Evolutionary conservation across 1,140 invertebrate genomes (phyloP), one percentile per base, ranked within the genome.

Genomic region (Carposina sasakii): DNA sequence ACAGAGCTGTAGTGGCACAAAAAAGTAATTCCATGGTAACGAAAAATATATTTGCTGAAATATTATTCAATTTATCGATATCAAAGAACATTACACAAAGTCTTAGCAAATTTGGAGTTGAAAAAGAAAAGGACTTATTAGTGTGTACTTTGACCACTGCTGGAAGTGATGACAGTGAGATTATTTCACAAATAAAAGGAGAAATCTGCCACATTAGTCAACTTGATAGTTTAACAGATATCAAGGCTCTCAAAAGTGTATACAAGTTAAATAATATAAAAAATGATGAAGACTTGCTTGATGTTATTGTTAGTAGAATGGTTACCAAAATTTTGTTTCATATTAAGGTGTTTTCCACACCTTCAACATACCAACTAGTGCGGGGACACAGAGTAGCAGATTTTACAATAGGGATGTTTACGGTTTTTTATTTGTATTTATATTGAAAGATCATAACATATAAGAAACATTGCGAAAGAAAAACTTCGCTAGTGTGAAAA

Each of bases 81-180:
- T 89, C 89, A 0, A 91, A 90, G 65, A 92, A 92, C 61, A 92
- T 92, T 49, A 85, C 87, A 1, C 86, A 89, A 56, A 90, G 91
- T 43, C 73, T 93, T 31, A 76, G 68, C 16, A 89, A 85, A 48
- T 92, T 92, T 81, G 90, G 91, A 10, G 85, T 90, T 37, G 76
- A 85, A 37, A 88, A 90, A 6, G 87, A 89, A 20, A 76, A 65
- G 5, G 85, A 86, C 47, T 63, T 92, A 39, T 55, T 92, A 16
- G 63, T 91, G 21, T 87, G 86, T 46, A 61, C 88, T n/a, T 63
- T 92, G 48, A 58, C 83, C 21, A 72, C 82, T 28, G 36, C 57
- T 4, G 57, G 68, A 8, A 70, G 81, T n/a, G 62, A 86, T 54
- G 56, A 81, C 22, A 57, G 57, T 24, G 52, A 81, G 19, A 64